These are phyloP conservation scores for Megalopta genalis DNA, from an alignment of 1,140 invertebrate genomes.

Conservation along the genomic window DNA sequence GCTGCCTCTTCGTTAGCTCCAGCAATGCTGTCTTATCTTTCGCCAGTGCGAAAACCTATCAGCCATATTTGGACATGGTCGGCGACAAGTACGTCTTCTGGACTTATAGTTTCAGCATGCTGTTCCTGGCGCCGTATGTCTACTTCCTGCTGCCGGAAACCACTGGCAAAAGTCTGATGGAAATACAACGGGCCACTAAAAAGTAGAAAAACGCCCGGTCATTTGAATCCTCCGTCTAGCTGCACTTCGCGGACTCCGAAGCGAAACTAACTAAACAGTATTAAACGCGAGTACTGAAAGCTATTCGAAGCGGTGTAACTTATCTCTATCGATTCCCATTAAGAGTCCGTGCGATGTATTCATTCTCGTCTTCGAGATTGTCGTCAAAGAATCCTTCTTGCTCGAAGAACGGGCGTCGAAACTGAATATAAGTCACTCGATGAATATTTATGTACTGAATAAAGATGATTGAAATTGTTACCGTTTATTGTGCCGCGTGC, in stretches of 20 bases:
- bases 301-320: no score
- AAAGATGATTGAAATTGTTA: no score
- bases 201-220: background rate
- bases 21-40: conserved; percentile 81
- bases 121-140: conserved; percentile 80
- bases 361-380: no score
- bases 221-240: background rate
- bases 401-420: no score
- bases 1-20: conserved; percentile 79
- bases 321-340: no score
- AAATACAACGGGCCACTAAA: conserved; percentile 78
- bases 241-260: background rate
- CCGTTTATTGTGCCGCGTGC: no score
- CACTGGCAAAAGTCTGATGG: conserved; percentile 78
- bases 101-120: conserved; percentile 79
- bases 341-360: no score
- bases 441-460: background rate
- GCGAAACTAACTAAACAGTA: background rate
- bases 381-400: no score
- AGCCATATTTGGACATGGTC: conserved; percentile 75
- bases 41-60: conserved; percentile 81
- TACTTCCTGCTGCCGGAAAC: conserved; percentile 83
- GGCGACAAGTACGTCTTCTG: conserved; percentile 79
- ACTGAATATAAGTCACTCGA: no score
- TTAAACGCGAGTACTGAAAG: background rate